Percentiles rank a stretch among this genome's conserved stretches.
These are phyloP conservation scores for Toxotes jaculatrix DNA, from an alignment of 2,113 vertebrate genomes.

Conservation along the genomic window DNA sequence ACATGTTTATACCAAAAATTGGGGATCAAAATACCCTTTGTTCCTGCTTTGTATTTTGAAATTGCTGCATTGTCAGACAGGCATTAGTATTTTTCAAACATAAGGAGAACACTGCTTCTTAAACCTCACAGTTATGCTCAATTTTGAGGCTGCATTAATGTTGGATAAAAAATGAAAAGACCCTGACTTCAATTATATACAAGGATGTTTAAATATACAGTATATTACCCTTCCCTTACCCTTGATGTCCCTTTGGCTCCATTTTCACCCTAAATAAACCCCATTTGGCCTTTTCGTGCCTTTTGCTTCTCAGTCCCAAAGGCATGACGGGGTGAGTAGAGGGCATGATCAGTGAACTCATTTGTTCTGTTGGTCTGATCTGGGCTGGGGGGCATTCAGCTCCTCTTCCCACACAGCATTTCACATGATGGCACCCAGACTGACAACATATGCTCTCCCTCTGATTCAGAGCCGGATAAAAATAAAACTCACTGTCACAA, in stretches of 20 bases:
- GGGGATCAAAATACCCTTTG: neutral
- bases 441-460: conserved; percentile 85
- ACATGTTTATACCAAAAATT: neutral
- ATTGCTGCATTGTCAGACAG: conserved; percentile 9
- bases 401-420: conserved; percentile 71
- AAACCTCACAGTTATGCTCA: neutral
- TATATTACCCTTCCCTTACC: neutral
- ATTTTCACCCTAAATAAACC: conserved; percentile 42
- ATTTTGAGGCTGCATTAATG: neutral
- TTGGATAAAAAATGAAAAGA: neutral
- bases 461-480: conserved; percentile 81
- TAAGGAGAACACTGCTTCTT: neutral
- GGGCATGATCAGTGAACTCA: conserved; percentile 60
- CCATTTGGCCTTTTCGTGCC: conserved; percentile 41
- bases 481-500: conserved; percentile 84
- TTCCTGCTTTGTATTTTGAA: conserved; percentile 6
- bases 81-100: neutral
- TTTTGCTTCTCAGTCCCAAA: conserved; percentile 50
- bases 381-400: conserved; percentile 75
- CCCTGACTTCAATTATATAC: neutral
- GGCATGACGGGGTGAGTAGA: conserved; percentile 58
- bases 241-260: conserved; percentile 13
- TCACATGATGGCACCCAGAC: conserved; percentile 82
- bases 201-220: neutral
- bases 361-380: conserved; percentile 74